Conservation (phyloP, 92 coral and sea anemone species). For the Zoanthus solanderi region DNA sequence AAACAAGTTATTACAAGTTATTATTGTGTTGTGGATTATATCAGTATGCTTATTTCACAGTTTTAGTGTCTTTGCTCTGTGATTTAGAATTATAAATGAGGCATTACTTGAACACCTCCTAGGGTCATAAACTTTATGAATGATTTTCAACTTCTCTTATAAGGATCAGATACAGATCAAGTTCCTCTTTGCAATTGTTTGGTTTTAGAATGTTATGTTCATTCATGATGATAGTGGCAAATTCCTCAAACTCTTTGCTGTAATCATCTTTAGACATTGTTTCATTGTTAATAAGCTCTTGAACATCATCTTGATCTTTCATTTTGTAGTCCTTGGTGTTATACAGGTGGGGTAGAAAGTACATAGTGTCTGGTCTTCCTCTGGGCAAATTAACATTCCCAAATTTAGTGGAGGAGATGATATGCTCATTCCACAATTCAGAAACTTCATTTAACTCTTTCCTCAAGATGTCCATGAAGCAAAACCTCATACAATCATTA, state of each 20-base stretch:
- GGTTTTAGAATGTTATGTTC: slow-evolving; percentile 27
- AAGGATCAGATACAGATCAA: slow-evolving; percentile 25
- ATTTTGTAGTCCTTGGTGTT: not conserved
- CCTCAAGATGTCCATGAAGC: slow-evolving; percentile 55
- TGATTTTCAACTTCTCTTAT: no score
- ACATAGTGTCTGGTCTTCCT: no score
- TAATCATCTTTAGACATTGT: slow-evolving; percentile 36
- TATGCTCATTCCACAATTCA: slow-evolving; percentile 58
- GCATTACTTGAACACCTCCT: not conserved
- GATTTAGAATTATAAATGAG: not conserved
- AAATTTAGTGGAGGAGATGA: slow-evolving; percentile 54
- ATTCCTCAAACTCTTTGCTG: slow-evolving; percentile 48
- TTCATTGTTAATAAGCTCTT: no score
- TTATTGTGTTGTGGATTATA: not conserved
- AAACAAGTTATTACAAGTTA: not conserved
- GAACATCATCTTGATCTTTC: no score
- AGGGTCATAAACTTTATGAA: not conserved
- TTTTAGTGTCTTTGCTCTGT: not conserved
- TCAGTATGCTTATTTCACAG: not conserved
- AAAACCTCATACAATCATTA: slow-evolving; percentile 54
- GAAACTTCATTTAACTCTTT: slow-evolving; percentile 55
- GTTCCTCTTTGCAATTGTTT: slow-evolving; percentile 29
- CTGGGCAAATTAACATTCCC: not conserved
- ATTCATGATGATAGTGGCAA: slow-evolving; percentile 48
- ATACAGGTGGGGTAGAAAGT: no score